Evolutionary conservation across 2,888 invertebrate genomes (phyloP).

Genomic region (Himalopsyche kuldschensis): DNA sequence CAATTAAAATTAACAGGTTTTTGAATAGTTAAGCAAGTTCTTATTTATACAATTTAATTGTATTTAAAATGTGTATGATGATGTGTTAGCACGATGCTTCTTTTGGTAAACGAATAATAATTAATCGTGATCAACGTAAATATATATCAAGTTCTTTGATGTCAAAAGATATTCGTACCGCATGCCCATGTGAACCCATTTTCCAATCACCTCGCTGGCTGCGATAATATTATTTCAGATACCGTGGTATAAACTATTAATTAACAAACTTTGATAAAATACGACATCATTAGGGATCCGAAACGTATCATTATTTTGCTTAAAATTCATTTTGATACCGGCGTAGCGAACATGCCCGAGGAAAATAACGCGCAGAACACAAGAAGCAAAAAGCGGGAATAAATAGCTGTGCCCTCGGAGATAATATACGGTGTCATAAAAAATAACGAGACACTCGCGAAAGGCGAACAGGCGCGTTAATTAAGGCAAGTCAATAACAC

Average conservation of each 20-base stretch:
- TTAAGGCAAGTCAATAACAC: constrained; percentile 27
- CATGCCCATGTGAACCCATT: background rate
- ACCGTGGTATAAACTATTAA: background rate
- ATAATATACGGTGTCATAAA: constrained; percentile 23
- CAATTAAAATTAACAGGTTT: no score
- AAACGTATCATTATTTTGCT: background rate
- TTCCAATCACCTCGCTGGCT: background rate
- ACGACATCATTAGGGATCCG: background rate
- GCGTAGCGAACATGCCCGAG: background rate
- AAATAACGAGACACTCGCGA: constrained; percentile 30
- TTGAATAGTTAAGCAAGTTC: no score
- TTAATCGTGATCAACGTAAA: background rate
- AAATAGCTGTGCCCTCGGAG: background rate
- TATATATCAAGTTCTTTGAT: background rate
- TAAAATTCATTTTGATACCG: background rate
- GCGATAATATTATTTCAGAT: background rate
- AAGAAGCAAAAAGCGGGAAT: background rate
- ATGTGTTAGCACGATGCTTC: background rate
- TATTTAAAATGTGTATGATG: background rate
- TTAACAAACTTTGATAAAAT: background rate
- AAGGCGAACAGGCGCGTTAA: constrained; percentile 29
- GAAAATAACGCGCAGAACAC: background rate
- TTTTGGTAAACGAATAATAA: background rate
- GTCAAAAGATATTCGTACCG: background rate
- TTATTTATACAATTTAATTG: no score